Percentiles rank a stretch among this genome's conserved stretches.
Evolutionary conservation across 2,888 invertebrate genomes (phyloP).

Genomic region (Drosophila engyochracea): DNA sequence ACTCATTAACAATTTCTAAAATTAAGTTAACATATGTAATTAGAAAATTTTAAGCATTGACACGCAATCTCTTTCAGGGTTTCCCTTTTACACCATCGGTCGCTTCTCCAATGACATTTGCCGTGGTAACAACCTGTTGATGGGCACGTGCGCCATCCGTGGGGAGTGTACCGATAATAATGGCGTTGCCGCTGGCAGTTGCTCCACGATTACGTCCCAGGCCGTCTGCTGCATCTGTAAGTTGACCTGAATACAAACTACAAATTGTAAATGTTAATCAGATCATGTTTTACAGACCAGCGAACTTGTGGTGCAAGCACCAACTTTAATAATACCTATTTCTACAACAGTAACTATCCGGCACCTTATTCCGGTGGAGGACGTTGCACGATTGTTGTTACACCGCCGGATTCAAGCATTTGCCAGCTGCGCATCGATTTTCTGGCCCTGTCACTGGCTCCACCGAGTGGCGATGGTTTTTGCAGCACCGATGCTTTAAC

Average conservation of each 20-base stretch:
- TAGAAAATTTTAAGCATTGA: not conserved
- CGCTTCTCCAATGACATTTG: conserved; percentile 91
- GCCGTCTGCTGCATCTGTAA: conserved; percentile 94
- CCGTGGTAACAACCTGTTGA: conserved; percentile 88
- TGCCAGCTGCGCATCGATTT: conserved; percentile 92
- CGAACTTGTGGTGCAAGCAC: conserved; percentile 90
- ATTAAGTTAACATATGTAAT: not conserved
- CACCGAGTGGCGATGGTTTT: conserved; percentile 90
- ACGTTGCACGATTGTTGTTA: conserved; percentile 89
- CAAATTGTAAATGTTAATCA: not conserved
- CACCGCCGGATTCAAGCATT: conserved; percentile 87
- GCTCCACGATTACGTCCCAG: conserved; percentile 88
- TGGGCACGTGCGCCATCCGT: conserved; percentile 92
- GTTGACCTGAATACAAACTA: conserved; percentile 68
- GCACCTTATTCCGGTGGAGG: conserved; percentile 89
- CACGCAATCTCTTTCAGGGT: conserved; percentile 84
- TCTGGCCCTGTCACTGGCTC: conserved; percentile 89
- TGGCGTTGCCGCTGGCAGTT: conserved; percentile 90
- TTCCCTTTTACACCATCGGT: conserved; percentile 91
- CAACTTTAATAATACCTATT: conserved; percentile 93
- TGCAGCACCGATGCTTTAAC: conserved; percentile 90
- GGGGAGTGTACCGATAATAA: conserved; percentile 90
- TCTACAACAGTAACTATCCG: conserved; percentile 92
- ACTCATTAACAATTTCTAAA: not conserved
- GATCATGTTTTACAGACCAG: conserved; percentile 87